Evolutionary conservation across 2,113 vertebrate genomes (phyloP).

Genomic region (Toxotes chatareus): DNA sequence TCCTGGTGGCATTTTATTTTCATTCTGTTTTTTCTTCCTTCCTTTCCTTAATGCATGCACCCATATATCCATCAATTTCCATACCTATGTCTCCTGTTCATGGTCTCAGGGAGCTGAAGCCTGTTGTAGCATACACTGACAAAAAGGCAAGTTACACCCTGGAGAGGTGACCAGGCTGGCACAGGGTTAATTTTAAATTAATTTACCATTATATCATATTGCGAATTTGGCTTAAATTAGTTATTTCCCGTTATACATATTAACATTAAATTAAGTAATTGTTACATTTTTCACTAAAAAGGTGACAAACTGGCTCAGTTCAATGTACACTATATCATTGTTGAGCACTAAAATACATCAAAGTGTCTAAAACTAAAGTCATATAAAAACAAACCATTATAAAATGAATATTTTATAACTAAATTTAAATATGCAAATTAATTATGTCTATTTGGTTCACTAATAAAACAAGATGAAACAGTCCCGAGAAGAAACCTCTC

Average conservation of each 20-base stretch:
- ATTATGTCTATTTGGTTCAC: not conserved
- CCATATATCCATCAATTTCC: not conserved
- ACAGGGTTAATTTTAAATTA: not conserved
- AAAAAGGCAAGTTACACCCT: not conserved
- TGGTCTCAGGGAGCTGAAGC: not conserved
- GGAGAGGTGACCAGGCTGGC: not conserved
- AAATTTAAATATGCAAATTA: not conserved
- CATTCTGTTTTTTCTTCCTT: not conserved
- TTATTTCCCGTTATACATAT: not conserved
- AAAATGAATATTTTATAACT: not conserved
- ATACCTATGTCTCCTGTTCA: not conserved
- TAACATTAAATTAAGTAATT: not conserved
- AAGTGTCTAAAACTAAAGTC: not conserved
- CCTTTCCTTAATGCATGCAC: not conserved
- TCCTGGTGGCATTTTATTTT: not conserved
- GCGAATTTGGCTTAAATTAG: not conserved
- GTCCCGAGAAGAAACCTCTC: not conserved
- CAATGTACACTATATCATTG: not conserved
- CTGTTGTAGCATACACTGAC: not conserved
- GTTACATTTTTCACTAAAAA: not conserved
- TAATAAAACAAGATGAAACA: not conserved
- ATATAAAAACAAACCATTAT: too few species aligned
- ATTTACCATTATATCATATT: not conserved
- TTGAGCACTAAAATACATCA: not conserved
- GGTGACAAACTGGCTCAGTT: not conserved